Conservation (phyloP, 53 echinoderm and acorn worm species). For the Hippasteria phrygiana region DNA sequence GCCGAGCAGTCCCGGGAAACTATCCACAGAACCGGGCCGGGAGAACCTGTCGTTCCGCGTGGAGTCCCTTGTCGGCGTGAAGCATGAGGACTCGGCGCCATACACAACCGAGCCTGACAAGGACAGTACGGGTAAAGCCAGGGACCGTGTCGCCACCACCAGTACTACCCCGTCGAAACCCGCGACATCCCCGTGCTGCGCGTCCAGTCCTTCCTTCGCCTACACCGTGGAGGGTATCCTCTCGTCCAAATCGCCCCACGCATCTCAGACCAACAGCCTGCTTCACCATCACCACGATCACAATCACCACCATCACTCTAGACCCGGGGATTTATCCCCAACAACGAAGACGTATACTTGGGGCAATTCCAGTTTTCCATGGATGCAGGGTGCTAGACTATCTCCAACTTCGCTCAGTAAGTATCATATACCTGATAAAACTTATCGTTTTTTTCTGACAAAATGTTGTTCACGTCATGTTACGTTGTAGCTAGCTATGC, state of each 20-base stretch:
- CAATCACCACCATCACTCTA: conserved; percentile 25
- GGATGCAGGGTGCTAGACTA: conserved; percentile 86
- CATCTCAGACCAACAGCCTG: neutral
- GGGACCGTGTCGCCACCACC: conserved; percentile 71
- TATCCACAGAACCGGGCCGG: conserved; percentile 54
- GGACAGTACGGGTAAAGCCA: conserved; percentile 25
- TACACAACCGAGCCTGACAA: conserved; percentile 7
- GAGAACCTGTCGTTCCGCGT: conserved; percentile 72
- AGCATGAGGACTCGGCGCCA: conserved; percentile 47
- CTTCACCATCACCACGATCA: conserved; percentile 68
- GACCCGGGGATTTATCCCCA: conserved; percentile 34
- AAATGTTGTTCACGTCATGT: too few species aligned
- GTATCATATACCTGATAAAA: neutral
- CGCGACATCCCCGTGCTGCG: conserved; percentile 56
- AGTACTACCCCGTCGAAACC: conserved; percentile 53
- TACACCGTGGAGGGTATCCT: conserved; percentile 77
- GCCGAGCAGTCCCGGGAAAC: conserved; percentile 65
- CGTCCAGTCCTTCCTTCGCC: conserved; percentile 40
- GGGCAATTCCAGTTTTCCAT: conserved; percentile 90
- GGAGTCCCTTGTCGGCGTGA: conserved; percentile 64
- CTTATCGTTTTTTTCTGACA: too few species aligned
- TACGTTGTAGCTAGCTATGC: too few species aligned
- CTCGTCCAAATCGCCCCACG: conserved; percentile 45
- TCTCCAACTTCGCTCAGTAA: conserved; percentile 55
- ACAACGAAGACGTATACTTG: conserved; percentile 92